phyloP scores from a whole-genome alignment of 2,888 invertebrate genomes.

The Halocaridina rubra region DNA sequence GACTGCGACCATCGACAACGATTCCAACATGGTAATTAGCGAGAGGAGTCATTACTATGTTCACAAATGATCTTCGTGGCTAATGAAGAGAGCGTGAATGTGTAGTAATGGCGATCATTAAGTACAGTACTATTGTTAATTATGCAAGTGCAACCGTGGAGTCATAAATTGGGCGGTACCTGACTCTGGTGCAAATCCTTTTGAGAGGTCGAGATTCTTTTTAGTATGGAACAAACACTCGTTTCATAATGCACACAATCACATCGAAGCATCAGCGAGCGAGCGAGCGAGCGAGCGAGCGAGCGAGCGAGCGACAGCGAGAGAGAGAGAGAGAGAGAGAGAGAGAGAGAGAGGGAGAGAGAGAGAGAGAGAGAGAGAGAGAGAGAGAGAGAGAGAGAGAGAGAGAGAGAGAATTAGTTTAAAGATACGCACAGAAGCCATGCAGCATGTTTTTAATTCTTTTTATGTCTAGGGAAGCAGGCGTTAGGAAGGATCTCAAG shows the following conservation, averaged over 20 bases:
- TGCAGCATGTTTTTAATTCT: too few relatives aligned
- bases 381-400: too few relatives aligned
- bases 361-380: neutral
- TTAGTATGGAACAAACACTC: too few relatives aligned
- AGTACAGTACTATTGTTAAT: slow-evolving; percentile 24
- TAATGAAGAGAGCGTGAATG: neutral
- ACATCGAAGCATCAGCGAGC: neutral
- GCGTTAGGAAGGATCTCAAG: too few relatives aligned
- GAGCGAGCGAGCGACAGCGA: neutral
- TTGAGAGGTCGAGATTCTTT: too few relatives aligned
- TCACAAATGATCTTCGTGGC: neutral
- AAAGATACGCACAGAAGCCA: too few relatives aligned
- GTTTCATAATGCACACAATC: too few relatives aligned
- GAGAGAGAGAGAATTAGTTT: too few relatives aligned
- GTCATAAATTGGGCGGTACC: slow-evolving; percentile 5
- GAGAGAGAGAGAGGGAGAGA: neutral
- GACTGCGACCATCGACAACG: neutral
- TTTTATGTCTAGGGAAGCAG: too few relatives aligned
- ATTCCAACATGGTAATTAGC: neutral
- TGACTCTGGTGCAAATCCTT: neutral
- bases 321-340: neutral
- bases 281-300: neutral
- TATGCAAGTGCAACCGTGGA: slow-evolving; percentile 20
- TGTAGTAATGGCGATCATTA: neutral
- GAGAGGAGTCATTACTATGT: neutral